A percentile compares a stretch with the other conserved stretches of the same genome.
These are phyloP conservation scores for Branchinecta lynchi DNA, from an alignment of 1,140 invertebrate genomes.

Conservation along the genomic window DNA sequence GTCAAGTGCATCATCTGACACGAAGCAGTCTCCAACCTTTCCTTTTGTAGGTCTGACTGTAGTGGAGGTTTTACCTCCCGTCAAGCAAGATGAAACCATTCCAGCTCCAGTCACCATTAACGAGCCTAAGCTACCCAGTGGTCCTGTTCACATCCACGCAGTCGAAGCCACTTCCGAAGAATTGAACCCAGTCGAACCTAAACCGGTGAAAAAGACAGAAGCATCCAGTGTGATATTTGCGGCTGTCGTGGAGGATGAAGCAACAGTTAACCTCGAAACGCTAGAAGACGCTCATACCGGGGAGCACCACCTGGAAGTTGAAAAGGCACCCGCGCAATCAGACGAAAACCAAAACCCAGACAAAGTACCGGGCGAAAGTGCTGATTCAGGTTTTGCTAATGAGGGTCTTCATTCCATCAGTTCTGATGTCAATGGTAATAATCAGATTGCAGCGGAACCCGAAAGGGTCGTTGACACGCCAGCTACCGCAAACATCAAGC, in stretches of 20 bases:
- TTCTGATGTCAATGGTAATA: not conserved
- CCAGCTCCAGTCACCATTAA: not conserved
- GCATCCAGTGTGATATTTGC: not conserved
- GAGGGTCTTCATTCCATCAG: too few relatives aligned
- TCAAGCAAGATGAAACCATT: not conserved
- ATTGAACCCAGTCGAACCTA: not conserved
- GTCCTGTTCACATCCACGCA: not conserved
- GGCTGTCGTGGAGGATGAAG: not conserved
- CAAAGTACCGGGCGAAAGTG: not conserved
- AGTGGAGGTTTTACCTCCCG: not conserved
- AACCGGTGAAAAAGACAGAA: not conserved
- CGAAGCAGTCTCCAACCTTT: not conserved
- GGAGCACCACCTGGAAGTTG: not conserved
- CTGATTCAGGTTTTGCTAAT: not conserved
- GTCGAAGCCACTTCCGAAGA: not conserved
- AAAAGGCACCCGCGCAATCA: not conserved
- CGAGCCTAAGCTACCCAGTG: not conserved
- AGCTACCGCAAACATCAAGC: too few relatives aligned
- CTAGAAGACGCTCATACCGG: not conserved
- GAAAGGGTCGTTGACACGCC: too few relatives aligned
- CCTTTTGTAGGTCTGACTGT: not conserved
- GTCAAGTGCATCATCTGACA: not conserved
- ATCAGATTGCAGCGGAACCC: not conserved
- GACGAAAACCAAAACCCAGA: not conserved
- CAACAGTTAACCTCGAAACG: not conserved